Evolutionary conservation across 2,888 invertebrate species (phyloP).

Genomic region (Drosophila nigritarsus): DNA sequence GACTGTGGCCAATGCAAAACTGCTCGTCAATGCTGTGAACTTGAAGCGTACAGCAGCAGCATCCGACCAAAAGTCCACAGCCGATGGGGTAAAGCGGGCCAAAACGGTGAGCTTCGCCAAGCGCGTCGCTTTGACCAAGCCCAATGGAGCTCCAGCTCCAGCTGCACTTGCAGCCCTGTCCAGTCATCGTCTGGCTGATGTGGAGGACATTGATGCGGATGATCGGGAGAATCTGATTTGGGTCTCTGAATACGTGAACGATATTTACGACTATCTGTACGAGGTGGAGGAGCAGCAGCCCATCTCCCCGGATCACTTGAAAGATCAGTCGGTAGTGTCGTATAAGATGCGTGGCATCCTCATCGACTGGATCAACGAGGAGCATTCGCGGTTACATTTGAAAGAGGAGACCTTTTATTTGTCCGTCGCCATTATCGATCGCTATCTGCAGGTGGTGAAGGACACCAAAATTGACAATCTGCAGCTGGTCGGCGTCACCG

Average conservation of each 20-base stretch:
- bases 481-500: conserved; percentile 95
- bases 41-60: conserved; percentile 31
- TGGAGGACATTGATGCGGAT: conserved; percentile 91
- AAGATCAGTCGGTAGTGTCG: conserved; percentile 88
- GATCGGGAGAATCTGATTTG: conserved; percentile 91
- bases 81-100: conserved; percentile 45
- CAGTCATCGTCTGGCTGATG: conserved; percentile 70
- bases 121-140: too few species aligned
- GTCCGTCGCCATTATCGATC: conserved; percentile 94
- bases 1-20: conserved; percentile 76
- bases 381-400: conserved; percentile 93
- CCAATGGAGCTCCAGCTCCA: too few species aligned
- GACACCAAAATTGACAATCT: conserved; percentile 87
- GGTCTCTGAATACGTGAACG: conserved; percentile 94
- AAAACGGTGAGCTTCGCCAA: too few species aligned
- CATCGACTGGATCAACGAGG: conserved; percentile 97
- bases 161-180: conserved; percentile 52
- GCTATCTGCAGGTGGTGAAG: conserved; percentile 89
- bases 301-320: conserved; percentile 88
- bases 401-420: conserved; percentile 95
- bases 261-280: conserved; percentile 94
- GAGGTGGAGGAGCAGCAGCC: conserved; percentile 90
- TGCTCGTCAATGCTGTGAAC: conserved; percentile 44
- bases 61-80: conserved; percentile 35
- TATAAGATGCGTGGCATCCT: conserved; percentile 94